Percentiles rank a stretch among this genome's conserved stretches.
Conservation (phyloP, 1,140 invertebrate species). For the Ips nitidus region DNA sequence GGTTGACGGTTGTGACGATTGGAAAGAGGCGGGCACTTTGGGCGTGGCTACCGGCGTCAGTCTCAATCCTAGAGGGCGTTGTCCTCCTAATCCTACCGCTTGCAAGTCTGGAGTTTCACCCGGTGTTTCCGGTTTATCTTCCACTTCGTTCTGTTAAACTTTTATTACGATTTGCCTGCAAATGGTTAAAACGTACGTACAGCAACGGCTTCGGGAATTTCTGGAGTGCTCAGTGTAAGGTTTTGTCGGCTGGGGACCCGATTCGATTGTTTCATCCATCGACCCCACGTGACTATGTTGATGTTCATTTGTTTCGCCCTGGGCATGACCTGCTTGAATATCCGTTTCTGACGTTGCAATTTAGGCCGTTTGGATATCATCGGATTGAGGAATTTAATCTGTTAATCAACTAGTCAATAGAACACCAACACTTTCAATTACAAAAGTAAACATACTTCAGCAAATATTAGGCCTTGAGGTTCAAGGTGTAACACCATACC, state of each 20-base stretch:
- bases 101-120: conserved; percentile 75
- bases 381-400: conserved; percentile 97
- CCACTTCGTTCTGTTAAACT: conserved; percentile 53
- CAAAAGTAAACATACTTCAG: conserved; percentile 66
- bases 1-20: conserved; percentile 50
- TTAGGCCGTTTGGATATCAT: conserved; percentile 97
- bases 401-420: conserved; percentile 36
- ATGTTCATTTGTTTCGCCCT: conserved; percentile 98
- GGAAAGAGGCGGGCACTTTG: conserved; percentile 29
- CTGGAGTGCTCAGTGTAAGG: conserved; percentile 26
- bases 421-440: background rate
- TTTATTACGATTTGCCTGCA: background rate
- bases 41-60: conserved; percentile 57
- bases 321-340: conserved; percentile 96
- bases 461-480: conserved; percentile 96
- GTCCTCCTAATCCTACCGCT: conserved; percentile 70
- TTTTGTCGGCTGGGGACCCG: conserved; percentile 47
- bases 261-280: conserved; percentile 82
- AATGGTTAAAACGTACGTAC: background rate
- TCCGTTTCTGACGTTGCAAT: conserved; percentile 93
- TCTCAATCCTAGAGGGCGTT: conserved; percentile 67
- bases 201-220: conserved; percentile 12
- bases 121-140: conserved; percentile 69
- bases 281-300: conserved; percentile 95
- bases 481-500: conserved; percentile 97